Evolutionary conservation across 2,113 vertebrate genomes (phyloP), one percentile per base, ranked within the genome.

Genomic region (Marmota flaviventris): DNA sequence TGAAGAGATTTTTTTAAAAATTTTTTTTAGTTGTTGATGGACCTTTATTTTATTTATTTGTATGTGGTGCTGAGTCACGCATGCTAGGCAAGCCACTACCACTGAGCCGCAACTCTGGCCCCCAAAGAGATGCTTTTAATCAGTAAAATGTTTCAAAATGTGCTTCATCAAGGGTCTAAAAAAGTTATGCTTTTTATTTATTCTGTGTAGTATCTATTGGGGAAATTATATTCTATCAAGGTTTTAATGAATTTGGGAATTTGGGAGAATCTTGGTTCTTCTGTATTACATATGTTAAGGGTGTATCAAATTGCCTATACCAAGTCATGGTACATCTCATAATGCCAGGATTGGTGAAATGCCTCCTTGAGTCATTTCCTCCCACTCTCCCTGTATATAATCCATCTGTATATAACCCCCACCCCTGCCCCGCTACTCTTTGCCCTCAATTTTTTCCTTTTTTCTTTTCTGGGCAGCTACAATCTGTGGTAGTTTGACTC

Each of bases 191-290:
- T 90, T 85, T 61, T 17, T 18, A 53, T 22, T 56, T 86, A 65
- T 87, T 79, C 32, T 22, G 58, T 32, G n/a, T 13, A 82, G 20
- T 8, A 67, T 61, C 79, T 89, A 56, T 61, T 91, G 37, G 42
- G 34, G 24, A 24, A 73, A 88, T 48, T 87, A 27, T 22, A 91
- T 42, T 65, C 42, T 11, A 69, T 42, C 2, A 92, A 83, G 16
- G 58, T 86, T 90, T 81, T 58, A 84, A 78, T 89, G 27, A 79
- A 94, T 56, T 87, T 92, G 29, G 34, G 4, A 16, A 77, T 77
- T 58, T 83, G 45, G 78, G 32, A 56, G 16, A 95, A 76, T 83
- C 84, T 34, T 86, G 65, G 37, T 56, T 78, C 6, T 86, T 61
- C n/a, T 83, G 72, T 72, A 83, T 63, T 69, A 53, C 0, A 79